phyloP scores from a whole-genome alignment of 2,888 invertebrate species.

The Melanostoma scalare region DNA sequence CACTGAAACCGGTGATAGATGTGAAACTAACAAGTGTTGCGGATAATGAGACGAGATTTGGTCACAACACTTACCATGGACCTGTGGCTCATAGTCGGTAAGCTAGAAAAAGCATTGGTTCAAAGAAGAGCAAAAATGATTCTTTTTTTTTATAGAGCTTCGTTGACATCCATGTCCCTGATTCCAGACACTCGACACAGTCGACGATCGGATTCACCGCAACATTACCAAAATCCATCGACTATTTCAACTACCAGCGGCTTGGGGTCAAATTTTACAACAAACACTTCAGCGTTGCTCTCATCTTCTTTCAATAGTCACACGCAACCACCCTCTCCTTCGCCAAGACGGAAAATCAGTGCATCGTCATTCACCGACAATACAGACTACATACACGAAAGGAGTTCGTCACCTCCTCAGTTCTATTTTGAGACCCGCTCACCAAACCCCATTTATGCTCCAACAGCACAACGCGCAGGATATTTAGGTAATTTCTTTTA shows the following conservation, averaged over 20 bases:
- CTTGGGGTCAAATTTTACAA: conserved; percentile 83
- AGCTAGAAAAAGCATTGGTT: conserved; percentile 71
- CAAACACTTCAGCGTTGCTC: conserved; percentile 80
- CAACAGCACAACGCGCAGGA: conserved; percentile 78
- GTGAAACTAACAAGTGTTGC: conserved; percentile 71
- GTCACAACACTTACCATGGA: conserved; percentile 95
- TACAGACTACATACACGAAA: conserved; percentile 74
- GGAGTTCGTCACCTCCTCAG: conserved; percentile 73
- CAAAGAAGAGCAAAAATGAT: not conserved
- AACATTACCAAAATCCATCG: conserved; percentile 86
- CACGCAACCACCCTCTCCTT: conserved; percentile 85
- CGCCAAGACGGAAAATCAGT: conserved; percentile 89
- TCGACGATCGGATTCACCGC: conserved; percentile 89
- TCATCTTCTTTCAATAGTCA: conserved; percentile 80
- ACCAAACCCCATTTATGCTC: conserved; percentile 78
- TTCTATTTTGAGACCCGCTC: conserved; percentile 78
- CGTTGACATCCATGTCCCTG: conserved; percentile 77
- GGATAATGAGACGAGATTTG: conserved; percentile 77
- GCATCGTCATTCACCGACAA: conserved; percentile 87
- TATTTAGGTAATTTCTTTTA: conserved; percentile 79
- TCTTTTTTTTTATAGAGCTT: conserved; percentile 64
- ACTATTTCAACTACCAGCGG: conserved; percentile 84
- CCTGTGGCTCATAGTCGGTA: conserved; percentile 89
- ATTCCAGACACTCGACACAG: conserved; percentile 80
- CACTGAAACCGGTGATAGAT: conserved; percentile 78